Base-by-base conservation (phyloP, 2,797 vertebrate genomes). In the Pseudomugil tenellus region DNA sequence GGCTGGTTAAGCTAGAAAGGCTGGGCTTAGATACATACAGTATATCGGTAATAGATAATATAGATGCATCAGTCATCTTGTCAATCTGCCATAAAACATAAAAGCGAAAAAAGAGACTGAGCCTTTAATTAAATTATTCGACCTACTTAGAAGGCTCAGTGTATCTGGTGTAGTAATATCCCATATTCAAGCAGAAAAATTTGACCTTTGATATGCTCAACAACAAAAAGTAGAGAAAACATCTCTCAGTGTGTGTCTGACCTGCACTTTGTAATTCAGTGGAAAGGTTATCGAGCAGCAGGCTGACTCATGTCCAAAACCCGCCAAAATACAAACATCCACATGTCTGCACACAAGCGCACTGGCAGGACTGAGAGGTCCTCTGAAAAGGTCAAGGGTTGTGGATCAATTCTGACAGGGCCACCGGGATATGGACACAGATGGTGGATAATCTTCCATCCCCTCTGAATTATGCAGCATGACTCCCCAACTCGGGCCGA, bases 371-470 rank as follows among this genome's bases (percentile, higher is more conserved):
- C 79, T 64, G 73, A 67, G 58, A 29, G 72, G 55, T 41, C 73
- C 72, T 58, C 63, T 53, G 77, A 77, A 90, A 89, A 92, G 88
- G 91, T 89, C 89, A 87, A 83, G 87, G 86, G 89, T 86, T 87
- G 77, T 84, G 87, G 85, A 90, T 92, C 88, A 90, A 79, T 90
- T 82, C 66, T 88, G 87, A 92, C 87, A 85, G 87, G 87, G 34
- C 85, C 84, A 65, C 74, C 16, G 84, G 89, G 88, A 91, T 77
- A 76, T 70, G 83, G 77, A 77, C 84, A 87, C 91, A 92, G 89
- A 92, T 91, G 90, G 85, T 0, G 65, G 72, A 86, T 91, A 86
- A 91, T 92, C 86, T 79, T 68, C 70, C 63, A 53, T 87, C 84
- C 85, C 82, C 65, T 76, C 89, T 91, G 90, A 90, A 85, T 91